phyloP scores from a whole-genome alignment of 2,888 invertebrate species.

The Charanyca ferruginea region DNA sequence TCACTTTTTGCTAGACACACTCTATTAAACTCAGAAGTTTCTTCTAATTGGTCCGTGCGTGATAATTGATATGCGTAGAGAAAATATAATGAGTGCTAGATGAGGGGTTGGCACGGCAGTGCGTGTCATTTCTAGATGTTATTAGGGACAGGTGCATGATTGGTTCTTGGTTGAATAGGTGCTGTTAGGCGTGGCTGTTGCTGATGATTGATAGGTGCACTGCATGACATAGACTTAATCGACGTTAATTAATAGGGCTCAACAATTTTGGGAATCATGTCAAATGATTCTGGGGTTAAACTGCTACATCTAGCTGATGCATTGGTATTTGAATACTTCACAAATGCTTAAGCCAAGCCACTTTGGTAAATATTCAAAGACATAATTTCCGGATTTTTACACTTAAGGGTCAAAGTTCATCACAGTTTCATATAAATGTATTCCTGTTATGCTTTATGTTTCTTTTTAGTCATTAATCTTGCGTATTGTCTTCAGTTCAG shows the following conservation, averaged over 20 bases:
- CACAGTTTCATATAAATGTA: neutral
- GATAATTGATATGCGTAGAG: constrained; percentile 62
- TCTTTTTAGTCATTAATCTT: no score
- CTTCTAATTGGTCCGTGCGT: constrained; percentile 77
- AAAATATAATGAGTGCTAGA: constrained; percentile 46
- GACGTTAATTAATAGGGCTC: neutral
- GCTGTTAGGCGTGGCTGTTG: neutral
- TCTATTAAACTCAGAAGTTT: constrained; percentile 86
- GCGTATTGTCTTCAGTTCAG: neutral
- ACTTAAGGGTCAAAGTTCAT: constrained; percentile 49
- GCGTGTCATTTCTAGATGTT: constrained; percentile 41
- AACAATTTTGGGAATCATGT: neutral
- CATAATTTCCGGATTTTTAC: neutral
- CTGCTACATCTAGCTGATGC: neutral
- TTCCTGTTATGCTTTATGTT: neutral
- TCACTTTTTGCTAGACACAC: constrained; percentile 83
- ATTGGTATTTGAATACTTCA: neutral
- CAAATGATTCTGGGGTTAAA: neutral
- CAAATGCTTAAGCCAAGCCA: neutral
- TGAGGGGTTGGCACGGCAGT: constrained; percentile 29
- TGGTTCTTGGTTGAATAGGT: constrained; percentile 17
- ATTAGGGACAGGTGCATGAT: constrained; percentile 30
- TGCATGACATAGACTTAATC: neutral
- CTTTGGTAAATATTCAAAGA: neutral
- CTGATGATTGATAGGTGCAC: neutral